Evolutionary conservation across 2,113 vertebrate genomes (phyloP).

Genomic region (Mionectes macconnelli): DNA sequence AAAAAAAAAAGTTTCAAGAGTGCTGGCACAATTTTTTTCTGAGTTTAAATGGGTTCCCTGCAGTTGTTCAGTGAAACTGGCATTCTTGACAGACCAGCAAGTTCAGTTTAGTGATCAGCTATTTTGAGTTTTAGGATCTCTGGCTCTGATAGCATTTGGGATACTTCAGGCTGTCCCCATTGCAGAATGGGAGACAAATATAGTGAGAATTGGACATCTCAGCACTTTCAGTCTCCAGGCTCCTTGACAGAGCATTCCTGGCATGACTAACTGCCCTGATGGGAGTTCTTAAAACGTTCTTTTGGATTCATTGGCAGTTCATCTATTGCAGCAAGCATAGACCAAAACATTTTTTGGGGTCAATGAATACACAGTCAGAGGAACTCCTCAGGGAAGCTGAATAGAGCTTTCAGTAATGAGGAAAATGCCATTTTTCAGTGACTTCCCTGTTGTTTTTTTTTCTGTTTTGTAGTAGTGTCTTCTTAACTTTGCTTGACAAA

Average conservation of each 20-base stretch:
- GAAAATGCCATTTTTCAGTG: not conserved
- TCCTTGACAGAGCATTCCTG: not conserved
- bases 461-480: not conserved
- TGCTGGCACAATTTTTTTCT: not conserved
- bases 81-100: constrained; percentile 45
- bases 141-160: not conserved
- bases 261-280: not conserved
- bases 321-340: not conserved
- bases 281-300: not conserved
- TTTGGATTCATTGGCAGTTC: not conserved
- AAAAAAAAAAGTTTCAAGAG: not conserved
- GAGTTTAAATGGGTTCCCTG: constrained; percentile 10
- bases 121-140: not conserved
- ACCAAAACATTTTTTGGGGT: constrained; percentile 1
- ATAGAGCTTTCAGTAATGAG: not conserved
- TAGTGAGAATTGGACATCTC: not conserved
- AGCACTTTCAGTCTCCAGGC: not conserved
- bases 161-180: not conserved
- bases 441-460: not conserved
- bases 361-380: not conserved
- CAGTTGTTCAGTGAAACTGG: constrained; percentile 15
- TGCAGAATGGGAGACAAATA: not conserved
- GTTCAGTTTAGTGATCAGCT: constrained; percentile 31
- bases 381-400: not conserved
- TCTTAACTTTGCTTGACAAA: not conserved